phyloP scores from a whole-genome alignment of 2,888 invertebrate species.

The Eumerus sabulonum region DNA sequence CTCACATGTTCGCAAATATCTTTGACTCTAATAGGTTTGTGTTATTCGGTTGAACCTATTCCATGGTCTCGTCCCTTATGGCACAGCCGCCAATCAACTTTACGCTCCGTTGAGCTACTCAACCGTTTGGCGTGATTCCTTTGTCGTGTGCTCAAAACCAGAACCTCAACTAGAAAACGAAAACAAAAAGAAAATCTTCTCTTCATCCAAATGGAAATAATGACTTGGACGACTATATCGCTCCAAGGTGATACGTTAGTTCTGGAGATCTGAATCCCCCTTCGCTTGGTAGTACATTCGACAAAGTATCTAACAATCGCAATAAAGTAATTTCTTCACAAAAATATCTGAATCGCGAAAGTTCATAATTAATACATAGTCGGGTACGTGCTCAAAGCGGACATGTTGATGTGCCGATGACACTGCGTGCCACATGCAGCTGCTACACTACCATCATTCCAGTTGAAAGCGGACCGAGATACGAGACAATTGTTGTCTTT shows the following conservation, averaged over 20 bases:
- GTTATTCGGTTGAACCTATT: no score
- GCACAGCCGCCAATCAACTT: conserved; percentile 44
- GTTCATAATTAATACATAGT: conserved; percentile 34
- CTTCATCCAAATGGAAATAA: conserved; percentile 61
- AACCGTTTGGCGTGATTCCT: conserved; percentile 57
- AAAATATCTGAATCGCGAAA: conserved; percentile 37
- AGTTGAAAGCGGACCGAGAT: conserved; percentile 12
- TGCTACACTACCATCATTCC: conserved; percentile 4
- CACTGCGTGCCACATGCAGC: background rate
- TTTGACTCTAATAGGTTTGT: no score
- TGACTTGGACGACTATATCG: conserved; percentile 25
- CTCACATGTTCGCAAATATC: no score
- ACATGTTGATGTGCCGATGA: conserved; percentile 6
- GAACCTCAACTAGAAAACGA: conserved; percentile 53
- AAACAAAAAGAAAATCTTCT: conserved; percentile 18
- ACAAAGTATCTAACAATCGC: conserved; percentile 8
- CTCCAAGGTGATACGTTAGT: conserved; percentile 1
- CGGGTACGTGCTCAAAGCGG: conserved; percentile 5
- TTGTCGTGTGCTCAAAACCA: conserved; percentile 57
- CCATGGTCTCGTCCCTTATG: background rate
- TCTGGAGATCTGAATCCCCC: background rate
- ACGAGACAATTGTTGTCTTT: conserved; percentile 26
- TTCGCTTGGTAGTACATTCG: background rate
- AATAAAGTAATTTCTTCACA: conserved; percentile 28
- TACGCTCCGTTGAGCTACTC: conserved; percentile 50